A percentile compares a stretch with the other conserved stretches of the same genome.
These are phyloP conservation scores for Harpagifer antarcticus DNA, from an alignment of 2,797 vertebrate genomes.

Conservation along the genomic window DNA sequence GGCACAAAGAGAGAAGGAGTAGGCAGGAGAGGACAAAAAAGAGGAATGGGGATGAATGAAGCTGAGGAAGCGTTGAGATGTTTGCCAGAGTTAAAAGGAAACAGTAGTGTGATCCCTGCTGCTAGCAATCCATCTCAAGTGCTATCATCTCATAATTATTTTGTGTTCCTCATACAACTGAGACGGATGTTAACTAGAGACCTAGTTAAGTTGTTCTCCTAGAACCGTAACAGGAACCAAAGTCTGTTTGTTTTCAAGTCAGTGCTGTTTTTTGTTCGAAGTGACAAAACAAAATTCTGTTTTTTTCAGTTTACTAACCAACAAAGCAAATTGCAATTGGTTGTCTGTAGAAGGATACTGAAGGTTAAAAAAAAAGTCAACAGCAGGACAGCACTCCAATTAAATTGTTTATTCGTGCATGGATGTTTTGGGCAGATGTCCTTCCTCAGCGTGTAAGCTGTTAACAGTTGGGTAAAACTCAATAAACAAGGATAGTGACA, in stretches of 20 bases:
- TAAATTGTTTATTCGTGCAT: slow-evolving; percentile 19
- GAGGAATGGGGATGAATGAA: slow-evolving; percentile 52
- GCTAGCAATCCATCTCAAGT: not conserved
- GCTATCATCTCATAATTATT: not conserved
- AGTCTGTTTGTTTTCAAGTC: not conserved
- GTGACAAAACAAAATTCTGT: not conserved
- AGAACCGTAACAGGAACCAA: not conserved
- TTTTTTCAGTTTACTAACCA: not conserved
- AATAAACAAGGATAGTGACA: not conserved
- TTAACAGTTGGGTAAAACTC: not conserved
- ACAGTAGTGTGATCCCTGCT: slow-evolving; percentile 13
- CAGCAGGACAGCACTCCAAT: slow-evolving; percentile 9
- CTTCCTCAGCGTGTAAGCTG: slow-evolving; percentile 3
- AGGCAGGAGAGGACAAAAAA: slow-evolving; percentile 44
- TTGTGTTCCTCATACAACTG: not conserved
- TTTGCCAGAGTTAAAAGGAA: slow-evolving; percentile 33
- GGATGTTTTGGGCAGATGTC: slow-evolving; percentile 8
- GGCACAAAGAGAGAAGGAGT: slow-evolving; percentile 61
- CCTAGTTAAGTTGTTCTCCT: not conserved
- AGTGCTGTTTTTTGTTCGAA: slow-evolving; percentile 1
- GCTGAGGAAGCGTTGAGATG: slow-evolving; percentile 28
- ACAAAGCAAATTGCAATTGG: slow-evolving; percentile 10
- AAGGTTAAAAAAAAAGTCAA: slow-evolving; percentile 9
- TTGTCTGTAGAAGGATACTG: not conserved
- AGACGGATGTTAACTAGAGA: slow-evolving; percentile 8